phyloP scores from a whole-genome alignment of 92 coral and sea anemone species.

The Hydrozoanthus gracilis region DNA sequence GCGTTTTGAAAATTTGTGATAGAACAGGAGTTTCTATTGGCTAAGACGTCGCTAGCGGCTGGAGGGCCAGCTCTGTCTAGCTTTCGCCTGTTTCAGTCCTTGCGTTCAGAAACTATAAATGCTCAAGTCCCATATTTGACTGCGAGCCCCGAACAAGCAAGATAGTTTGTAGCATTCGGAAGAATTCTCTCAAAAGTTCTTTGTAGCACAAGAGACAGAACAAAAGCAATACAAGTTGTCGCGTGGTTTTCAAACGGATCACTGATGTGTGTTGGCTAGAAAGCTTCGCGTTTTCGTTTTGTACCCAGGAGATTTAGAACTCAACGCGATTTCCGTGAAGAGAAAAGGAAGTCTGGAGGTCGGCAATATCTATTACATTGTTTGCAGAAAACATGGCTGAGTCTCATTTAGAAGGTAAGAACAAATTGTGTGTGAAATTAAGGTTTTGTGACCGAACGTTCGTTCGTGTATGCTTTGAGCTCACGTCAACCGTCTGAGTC shows the following conservation, averaged over 20 bases:
- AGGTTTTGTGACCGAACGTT: slow-evolving; percentile 30
- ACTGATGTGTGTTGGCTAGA: slow-evolving; percentile 35
- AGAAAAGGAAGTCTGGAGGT: neutral
- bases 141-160: neutral
- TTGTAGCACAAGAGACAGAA: neutral
- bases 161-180: neutral
- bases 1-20: neutral
- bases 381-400: slow-evolving; percentile 40
- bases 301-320: slow-evolving; percentile 4
- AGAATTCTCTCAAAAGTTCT: neutral
- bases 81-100: slow-evolving; percentile 23
- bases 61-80: slow-evolving; percentile 19
- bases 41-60: slow-evolving; percentile 15
- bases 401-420: slow-evolving; percentile 39
- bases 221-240: neutral
- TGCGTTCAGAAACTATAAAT: slow-evolving; percentile 10
- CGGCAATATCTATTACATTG: neutral
- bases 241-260: slow-evolving; percentile 36
- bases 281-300: slow-evolving; percentile 29
- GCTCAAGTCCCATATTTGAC: slow-evolving; percentile 8
- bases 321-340: neutral
- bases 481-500: slow-evolving; percentile 16
- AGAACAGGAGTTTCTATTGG: slow-evolving; percentile 24
- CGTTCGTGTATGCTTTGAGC: slow-evolving; percentile 1
- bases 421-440: neutral